Conservation (phyloP, 2,888 invertebrate species). For the Morpho achilles region DNA sequence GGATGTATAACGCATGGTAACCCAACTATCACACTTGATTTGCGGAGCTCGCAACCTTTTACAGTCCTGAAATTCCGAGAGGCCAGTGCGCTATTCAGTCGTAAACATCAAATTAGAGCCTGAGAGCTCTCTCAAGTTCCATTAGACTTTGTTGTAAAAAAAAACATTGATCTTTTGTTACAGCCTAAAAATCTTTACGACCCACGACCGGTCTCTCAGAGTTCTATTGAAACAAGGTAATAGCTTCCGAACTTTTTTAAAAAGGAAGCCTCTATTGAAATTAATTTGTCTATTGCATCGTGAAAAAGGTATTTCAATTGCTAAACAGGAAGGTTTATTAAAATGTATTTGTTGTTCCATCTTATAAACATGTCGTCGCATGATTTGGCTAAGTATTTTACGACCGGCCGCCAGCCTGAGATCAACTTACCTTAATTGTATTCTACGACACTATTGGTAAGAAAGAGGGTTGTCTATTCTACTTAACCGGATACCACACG, state of each 20-base stretch:
- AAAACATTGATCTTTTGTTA: slow-evolving; percentile 27
- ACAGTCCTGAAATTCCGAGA: slow-evolving; percentile 26
- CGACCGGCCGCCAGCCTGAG: too few species aligned
- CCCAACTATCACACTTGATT: slow-evolving; percentile 15
- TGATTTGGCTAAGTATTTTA: too few species aligned
- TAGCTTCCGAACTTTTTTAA: slow-evolving; percentile 22
- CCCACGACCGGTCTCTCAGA: slow-evolving; percentile 15
- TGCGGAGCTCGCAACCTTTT: slow-evolving; percentile 18
- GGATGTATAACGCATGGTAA: neutral
- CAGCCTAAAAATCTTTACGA: slow-evolving; percentile 25
- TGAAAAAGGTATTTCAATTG: neutral
- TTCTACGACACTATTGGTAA: too few species aligned
- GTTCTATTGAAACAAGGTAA: slow-evolving; percentile 25
- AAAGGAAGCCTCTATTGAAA: slow-evolving; percentile 13
- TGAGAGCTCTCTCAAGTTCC: slow-evolving; percentile 27
- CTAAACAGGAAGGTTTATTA: too few species aligned
- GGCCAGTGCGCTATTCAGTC: slow-evolving; percentile 26
- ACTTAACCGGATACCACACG: too few species aligned
- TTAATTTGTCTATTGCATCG: slow-evolving; percentile 12
- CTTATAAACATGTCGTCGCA: too few species aligned
- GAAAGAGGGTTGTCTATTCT: too few species aligned
- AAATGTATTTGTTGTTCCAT: too few species aligned
- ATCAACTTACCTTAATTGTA: too few species aligned
- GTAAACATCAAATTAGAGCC: slow-evolving; percentile 32
- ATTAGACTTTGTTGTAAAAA: slow-evolving; percentile 29